Conservation (phyloP, 92 coral and sea anemone species). For the Desmophyllum pertusum region DNA sequence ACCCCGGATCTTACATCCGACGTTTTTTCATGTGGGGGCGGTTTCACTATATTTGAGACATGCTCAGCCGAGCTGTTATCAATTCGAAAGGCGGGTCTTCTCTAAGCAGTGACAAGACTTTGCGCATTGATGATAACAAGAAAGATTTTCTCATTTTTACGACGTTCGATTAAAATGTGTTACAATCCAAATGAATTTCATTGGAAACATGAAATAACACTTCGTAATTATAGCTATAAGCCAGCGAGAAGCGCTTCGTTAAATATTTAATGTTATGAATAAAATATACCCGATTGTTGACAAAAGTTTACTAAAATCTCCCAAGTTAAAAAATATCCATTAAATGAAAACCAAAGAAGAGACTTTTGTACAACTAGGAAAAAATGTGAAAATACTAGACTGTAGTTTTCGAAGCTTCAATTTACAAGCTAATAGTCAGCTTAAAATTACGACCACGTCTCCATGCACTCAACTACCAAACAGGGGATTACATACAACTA, state of each 20-base stretch:
- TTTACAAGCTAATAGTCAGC: neutral
- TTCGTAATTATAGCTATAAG: neutral
- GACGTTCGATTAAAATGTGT: neutral
- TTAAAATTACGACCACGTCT: neutral
- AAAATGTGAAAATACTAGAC: neutral
- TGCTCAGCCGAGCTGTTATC: neutral
- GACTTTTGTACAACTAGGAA: neutral
- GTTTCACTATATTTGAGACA: neutral
- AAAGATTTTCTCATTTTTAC: neutral
- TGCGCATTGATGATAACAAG: neutral
- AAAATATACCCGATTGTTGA: neutral
- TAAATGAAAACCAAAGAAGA: neutral
- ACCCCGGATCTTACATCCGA: neutral
- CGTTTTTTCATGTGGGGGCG: neutral
- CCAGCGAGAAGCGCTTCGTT: neutral
- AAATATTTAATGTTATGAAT: slow-evolving; percentile 1
- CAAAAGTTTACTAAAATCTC: neutral
- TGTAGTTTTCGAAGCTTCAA: neutral
- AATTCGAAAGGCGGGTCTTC: no score
- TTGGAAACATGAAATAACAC: neutral
- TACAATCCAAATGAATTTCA: neutral
- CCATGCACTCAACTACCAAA: neutral
- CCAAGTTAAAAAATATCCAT: neutral
- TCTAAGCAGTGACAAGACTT: neutral
- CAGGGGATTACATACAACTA: neutral